A percentile compares a stretch with the other conserved stretches of the same genome.
Evolutionary conservation across 2,888 invertebrate genomes (phyloP).

Genomic region (Euspilapteryx auroguttella): DNA sequence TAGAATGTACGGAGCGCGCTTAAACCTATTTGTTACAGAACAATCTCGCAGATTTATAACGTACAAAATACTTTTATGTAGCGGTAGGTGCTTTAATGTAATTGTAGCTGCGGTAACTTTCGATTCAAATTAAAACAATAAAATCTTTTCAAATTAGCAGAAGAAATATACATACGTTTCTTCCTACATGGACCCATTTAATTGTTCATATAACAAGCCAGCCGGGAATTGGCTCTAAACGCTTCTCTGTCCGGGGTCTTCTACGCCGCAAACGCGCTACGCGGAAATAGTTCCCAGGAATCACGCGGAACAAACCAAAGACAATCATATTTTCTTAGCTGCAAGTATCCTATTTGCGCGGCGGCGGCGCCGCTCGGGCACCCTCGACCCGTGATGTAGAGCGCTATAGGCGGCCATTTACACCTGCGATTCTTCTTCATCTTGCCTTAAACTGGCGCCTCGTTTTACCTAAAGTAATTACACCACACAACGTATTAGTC

Average conservation of each 20-base stretch:
- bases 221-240: slow-evolving; percentile 52
- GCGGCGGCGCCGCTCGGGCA: slow-evolving; percentile 9
- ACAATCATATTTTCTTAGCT: slow-evolving; percentile 23
- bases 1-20: neutral
- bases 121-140: too few relatives aligned
- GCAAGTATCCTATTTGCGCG: slow-evolving; percentile 22
- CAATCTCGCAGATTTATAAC: neutral
- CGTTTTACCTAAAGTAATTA: slow-evolving; percentile 55
- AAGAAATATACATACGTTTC: slow-evolving; percentile 45
- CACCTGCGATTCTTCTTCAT: slow-evolving; percentile 59
- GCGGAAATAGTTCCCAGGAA: slow-evolving; percentile 22
- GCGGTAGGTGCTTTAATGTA: too few relatives aligned
- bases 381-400: slow-evolving; percentile 32
- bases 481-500: slow-evolving; percentile 54
- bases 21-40: too few relatives aligned
- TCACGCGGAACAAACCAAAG: slow-evolving; percentile 22
- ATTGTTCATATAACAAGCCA: slow-evolving; percentile 58
- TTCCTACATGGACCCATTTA: slow-evolving; percentile 43
- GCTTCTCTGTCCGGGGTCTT: slow-evolving; percentile 41
- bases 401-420: slow-evolving; percentile 49
- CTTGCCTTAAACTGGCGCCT: slow-evolving; percentile 49
- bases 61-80: slow-evolving; percentile 1
- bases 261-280: slow-evolving; percentile 36
- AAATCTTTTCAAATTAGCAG: too few relatives aligned
- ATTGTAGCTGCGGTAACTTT: too few relatives aligned